Percentiles rank a stretch among this genome's conserved stretches.
Evolutionary conservation across 1,140 invertebrate species (phyloP).

Genomic region (Chrysoperla carnea): DNA sequence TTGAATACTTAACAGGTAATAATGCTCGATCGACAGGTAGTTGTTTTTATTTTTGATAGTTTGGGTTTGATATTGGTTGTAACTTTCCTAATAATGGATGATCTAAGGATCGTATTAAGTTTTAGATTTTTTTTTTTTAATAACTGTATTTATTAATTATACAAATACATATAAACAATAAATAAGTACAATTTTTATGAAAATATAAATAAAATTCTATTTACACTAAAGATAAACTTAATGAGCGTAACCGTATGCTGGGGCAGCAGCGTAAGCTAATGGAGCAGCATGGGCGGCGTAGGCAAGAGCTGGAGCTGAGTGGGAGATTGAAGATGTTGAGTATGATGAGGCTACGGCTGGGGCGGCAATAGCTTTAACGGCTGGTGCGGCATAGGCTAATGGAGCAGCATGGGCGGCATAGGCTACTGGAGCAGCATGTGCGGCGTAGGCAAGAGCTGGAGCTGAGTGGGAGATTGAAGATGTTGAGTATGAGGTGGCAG

Average conservation of each 20-base stretch:
- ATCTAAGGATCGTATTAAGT: too few species aligned
- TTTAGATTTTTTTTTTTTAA: too few species aligned
- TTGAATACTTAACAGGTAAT: too few species aligned
- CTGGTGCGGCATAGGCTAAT: conserved; percentile 2
- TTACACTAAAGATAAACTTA: too few species aligned
- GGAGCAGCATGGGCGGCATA: conserved; percentile 2
- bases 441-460: not conserved
- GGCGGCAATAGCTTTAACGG: conserved; percentile 8
- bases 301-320: conserved; percentile 2
- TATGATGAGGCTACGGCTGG: conserved; percentile 7
- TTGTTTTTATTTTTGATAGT: too few species aligned
- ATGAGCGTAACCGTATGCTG: not conserved
- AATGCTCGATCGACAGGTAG: too few species aligned
- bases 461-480: not conserved
- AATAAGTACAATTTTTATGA: too few species aligned
- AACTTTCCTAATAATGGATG: too few species aligned
- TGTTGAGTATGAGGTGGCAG: conserved; percentile 6
- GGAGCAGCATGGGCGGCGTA: conserved; percentile 15
- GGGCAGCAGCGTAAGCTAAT: conserved; percentile 4
- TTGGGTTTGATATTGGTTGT: too few species aligned
- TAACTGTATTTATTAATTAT: too few species aligned
- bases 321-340: conserved; percentile 6
- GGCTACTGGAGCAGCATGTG: conserved; percentile 5
- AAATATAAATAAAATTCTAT: too few species aligned
- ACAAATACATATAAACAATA: too few species aligned